These are phyloP conservation scores for Epinephelus malabaricus DNA, from an alignment of 2,797 vertebrate species.

Conservation along the genomic window DNA sequence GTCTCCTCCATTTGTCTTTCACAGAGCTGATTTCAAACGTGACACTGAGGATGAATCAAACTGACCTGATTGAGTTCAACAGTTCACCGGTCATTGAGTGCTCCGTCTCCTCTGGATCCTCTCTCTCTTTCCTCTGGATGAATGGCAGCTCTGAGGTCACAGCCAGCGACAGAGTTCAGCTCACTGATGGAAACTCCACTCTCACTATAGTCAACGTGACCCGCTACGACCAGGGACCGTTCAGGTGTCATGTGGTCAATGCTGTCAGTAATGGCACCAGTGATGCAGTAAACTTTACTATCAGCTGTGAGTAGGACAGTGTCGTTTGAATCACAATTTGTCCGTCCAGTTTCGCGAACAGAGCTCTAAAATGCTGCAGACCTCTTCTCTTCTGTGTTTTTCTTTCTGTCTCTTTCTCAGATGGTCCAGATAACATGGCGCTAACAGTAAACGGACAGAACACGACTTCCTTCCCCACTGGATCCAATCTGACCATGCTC, in stretches of 20 bases:
- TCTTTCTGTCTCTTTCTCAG: conserved; percentile 43
- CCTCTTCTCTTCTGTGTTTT: background rate
- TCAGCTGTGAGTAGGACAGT: conserved; percentile 79
- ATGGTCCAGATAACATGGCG: conserved; percentile 76
- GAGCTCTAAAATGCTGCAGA: background rate
- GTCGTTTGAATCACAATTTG: background rate
- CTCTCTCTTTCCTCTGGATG: conserved; percentile 72
- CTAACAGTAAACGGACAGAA: conserved; percentile 66
- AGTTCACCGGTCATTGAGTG: conserved; percentile 71
- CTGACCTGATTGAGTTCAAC: conserved; percentile 71
- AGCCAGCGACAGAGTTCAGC: conserved; percentile 43
- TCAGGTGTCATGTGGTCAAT: conserved; percentile 77
- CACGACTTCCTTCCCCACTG: conserved; percentile 41
- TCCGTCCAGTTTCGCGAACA: background rate
- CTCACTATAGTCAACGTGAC: conserved; percentile 74
- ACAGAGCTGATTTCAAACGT: conserved; percentile 79
- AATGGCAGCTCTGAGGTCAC: conserved; percentile 76
- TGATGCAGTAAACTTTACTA: conserved; percentile 58
- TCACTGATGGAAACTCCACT: conserved; percentile 59
- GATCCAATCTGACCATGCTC: conserved; percentile 70
- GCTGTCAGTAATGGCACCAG: conserved; percentile 74
- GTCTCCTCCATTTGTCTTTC: conserved; percentile 11
- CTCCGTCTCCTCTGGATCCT: conserved; percentile 73
- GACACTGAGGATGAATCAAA: conserved; percentile 45
- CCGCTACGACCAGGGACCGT: conserved; percentile 79